Conservation (phyloP, 2,113 vertebrate species). For the Marcusenius ussheri region DNA sequence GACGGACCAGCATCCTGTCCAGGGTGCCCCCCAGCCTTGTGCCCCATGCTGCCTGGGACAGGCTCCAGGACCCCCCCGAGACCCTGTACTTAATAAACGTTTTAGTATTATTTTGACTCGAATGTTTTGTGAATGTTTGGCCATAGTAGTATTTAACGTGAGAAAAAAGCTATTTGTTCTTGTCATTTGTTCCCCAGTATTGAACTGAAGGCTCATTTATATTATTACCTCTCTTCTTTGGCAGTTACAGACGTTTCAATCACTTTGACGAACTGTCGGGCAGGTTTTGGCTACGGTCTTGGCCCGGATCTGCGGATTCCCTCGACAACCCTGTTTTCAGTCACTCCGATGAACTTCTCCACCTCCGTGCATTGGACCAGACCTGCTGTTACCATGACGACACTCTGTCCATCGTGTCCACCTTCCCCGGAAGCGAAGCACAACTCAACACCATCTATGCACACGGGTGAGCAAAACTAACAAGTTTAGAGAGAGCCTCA, state of each 20-base stretch:
- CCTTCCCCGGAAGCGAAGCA: constrained; percentile 54
- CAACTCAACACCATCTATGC: constrained; percentile 61
- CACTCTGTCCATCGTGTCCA: constrained; percentile 57
- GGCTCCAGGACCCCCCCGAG: background rate
- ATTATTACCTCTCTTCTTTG: background rate
- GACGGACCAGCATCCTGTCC: background rate
- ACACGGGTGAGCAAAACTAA: constrained; percentile 44
- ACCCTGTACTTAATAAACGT: background rate
- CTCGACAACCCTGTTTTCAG: constrained; percentile 77
- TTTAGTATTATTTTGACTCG: background rate
- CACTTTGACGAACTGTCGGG: constrained; percentile 77
- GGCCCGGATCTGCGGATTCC: constrained; percentile 63
- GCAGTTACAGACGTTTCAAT: constrained; percentile 78
- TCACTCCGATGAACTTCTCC: constrained; percentile 74
- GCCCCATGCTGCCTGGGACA: background rate
- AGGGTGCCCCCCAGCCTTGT: background rate
- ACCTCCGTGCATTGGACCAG: constrained; percentile 63
- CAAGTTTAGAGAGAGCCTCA: background rate
- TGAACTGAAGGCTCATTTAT: background rate
- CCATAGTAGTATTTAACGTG: background rate
- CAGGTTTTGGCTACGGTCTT: constrained; percentile 71
- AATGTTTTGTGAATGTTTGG: background rate
- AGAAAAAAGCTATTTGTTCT: background rate
- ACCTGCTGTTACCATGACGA: constrained; percentile 69
- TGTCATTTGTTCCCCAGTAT: background rate